phyloP scores from a whole-genome alignment of 2,888 invertebrate species.

The Galerucella pusilla region DNA sequence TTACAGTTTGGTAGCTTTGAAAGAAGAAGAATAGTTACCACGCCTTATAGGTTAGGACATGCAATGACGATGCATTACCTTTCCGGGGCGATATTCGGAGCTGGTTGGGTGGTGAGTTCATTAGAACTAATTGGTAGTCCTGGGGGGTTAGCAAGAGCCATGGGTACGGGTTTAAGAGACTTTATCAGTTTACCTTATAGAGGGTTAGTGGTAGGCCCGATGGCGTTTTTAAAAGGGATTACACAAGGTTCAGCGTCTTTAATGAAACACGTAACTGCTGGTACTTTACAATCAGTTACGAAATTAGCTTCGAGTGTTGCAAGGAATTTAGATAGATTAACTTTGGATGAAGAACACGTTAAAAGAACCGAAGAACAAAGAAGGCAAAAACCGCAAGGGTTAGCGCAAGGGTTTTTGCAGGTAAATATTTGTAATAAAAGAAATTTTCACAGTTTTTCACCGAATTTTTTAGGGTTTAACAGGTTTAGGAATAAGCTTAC shows the following conservation, averaged over 20 bases:
- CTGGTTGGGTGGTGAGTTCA: conserved; percentile 94
- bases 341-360: conserved; percentile 88
- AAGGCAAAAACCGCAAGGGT: conserved; percentile 81
- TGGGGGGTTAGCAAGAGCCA: conserved; percentile 86
- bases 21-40: conserved; percentile 78
- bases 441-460: background rate
- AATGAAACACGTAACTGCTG: conserved; percentile 82
- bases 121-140: conserved; percentile 91
- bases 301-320: conserved; percentile 93
- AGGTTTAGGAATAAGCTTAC: conserved; percentile 89
- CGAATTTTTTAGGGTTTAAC: conserved; percentile 74
- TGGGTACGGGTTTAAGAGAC: conserved; percentile 88
- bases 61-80: conserved; percentile 89
- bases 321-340: conserved; percentile 89
- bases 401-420: conserved; percentile 85
- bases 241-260: conserved; percentile 82
- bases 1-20: conserved; percentile 84
- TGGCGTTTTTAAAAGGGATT: conserved; percentile 76
- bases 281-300: conserved; percentile 88
- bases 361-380: conserved; percentile 85
- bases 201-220: conserved; percentile 83
- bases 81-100: conserved; percentile 89
- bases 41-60: conserved; percentile 82
- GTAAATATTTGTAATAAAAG: conserved; percentile 43
- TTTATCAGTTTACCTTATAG: conserved; percentile 85